phyloP scores from a whole-genome alignment of 2,888 invertebrate genomes.

The Crepidodera aurea region DNA sequence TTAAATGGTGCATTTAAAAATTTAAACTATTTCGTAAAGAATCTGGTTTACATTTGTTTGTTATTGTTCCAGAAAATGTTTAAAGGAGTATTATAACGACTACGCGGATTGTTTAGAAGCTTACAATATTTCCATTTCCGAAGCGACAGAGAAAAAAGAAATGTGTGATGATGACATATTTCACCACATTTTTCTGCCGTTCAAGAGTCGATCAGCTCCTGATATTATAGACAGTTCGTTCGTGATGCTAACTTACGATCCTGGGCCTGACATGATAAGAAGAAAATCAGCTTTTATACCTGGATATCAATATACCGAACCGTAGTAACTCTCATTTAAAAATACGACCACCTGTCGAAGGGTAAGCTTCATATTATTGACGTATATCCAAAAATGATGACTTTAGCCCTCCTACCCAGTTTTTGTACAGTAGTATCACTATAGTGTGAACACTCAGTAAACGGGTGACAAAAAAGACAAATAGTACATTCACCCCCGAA shows the following conservation, averaged over 20 bases:
- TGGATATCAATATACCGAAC: constrained; percentile 45
- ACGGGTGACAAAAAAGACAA: too few species aligned
- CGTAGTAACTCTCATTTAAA: too few species aligned
- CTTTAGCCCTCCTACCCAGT: too few species aligned
- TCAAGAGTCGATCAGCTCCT: constrained; percentile 67
- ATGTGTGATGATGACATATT: constrained; percentile 57
- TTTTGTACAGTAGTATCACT: too few species aligned
- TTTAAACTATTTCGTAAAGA: too few species aligned
- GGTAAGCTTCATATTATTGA: too few species aligned
- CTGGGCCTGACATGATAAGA: constrained; percentile 64
- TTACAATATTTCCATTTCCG: constrained; percentile 34
- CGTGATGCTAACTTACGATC: constrained; percentile 60
- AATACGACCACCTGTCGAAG: too few species aligned
- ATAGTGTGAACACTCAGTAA: too few species aligned
- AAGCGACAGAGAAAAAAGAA: constrained; percentile 52
- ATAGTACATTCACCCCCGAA: too few species aligned
- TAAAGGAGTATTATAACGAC: constrained; percentile 71
- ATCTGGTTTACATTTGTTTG: too few species aligned
- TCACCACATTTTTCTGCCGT: constrained; percentile 56
- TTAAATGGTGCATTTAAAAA: too few species aligned
- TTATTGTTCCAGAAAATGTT: constrained; percentile 52
- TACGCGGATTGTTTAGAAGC: constrained; percentile 70
- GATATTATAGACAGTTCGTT: constrained; percentile 61
- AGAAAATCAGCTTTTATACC: constrained; percentile 65
- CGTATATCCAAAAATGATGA: too few species aligned